Evolutionary conservation across 2,888 invertebrate species (phyloP).

Genomic region (Mantis religiosa): DNA sequence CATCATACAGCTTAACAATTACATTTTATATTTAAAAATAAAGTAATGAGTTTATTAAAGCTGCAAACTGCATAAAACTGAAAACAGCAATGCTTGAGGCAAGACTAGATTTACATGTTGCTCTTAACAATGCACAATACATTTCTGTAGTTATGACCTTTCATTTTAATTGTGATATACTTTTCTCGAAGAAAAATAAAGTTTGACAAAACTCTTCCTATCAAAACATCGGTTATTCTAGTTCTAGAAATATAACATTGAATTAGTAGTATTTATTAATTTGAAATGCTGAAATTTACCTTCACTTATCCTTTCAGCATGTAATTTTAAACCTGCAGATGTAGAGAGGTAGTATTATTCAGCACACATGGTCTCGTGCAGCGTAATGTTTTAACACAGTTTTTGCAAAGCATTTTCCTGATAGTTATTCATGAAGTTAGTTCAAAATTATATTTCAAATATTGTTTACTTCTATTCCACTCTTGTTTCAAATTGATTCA

Average conservation of each 20-base stretch:
- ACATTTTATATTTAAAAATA: not conserved
- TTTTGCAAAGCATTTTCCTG: not conserved
- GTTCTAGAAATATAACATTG: not conserved
- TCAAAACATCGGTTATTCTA: not conserved
- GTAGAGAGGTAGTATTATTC: not conserved
- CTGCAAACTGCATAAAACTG: not conserved
- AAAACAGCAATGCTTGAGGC: not conserved
- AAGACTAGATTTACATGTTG: not conserved
- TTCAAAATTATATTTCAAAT: too few species aligned
- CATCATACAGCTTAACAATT: not conserved
- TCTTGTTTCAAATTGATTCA: too few species aligned
- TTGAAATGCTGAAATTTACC: not conserved
- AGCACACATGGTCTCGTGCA: not conserved
- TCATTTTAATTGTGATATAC: not conserved
- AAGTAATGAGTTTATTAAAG: not conserved
- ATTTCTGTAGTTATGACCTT: not conserved
- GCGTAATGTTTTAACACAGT: not conserved
- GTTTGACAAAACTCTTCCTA: not conserved
- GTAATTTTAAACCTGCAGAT: not conserved
- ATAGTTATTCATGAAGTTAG: not conserved
- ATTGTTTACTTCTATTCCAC: too few species aligned
- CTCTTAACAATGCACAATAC: not conserved
- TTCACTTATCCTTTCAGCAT: not conserved
- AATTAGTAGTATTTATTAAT: not conserved
- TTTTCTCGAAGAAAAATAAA: not conserved